Evolutionary conservation across 2,113 vertebrate species (phyloP).

Genomic region (Lepidothrix coronata): DNA sequence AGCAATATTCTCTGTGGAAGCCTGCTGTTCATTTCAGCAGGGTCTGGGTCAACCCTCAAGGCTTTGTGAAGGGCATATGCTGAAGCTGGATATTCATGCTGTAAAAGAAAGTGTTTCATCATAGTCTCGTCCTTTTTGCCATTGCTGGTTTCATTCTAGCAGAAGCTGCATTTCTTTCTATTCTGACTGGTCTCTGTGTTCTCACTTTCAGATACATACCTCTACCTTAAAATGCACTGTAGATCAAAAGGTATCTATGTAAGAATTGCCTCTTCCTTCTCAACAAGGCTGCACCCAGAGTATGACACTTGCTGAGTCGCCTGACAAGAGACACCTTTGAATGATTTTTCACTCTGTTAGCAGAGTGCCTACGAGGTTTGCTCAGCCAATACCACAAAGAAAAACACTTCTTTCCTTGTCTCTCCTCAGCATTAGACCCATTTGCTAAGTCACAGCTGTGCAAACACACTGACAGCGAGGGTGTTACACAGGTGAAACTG

Average conservation of each 20-base stretch:
- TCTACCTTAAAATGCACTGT: background rate
- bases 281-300: background rate
- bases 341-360: conserved; percentile 20
- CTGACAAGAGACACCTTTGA: background rate
- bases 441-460: conserved; percentile 26
- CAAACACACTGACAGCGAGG: background rate
- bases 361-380: background rate
- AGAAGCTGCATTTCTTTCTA: background rate
- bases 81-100: background rate
- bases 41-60: background rate
- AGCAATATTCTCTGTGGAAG: background rate
- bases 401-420: background rate
- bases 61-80: background rate
- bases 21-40: background rate
- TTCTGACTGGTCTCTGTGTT: background rate
- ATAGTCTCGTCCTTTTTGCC: background rate
- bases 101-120: background rate
- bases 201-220: background rate
- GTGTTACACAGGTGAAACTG: background rate
- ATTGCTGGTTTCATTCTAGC: background rate
- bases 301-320: background rate
- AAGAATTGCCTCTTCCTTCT: background rate
- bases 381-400: conserved; percentile 5
- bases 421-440: background rate
- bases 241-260: background rate